A percentile compares a stretch with the other conserved stretches of the same genome.
Conservation (phyloP, 2,888 invertebrate species). For the Serrognathus titanus region DNA sequence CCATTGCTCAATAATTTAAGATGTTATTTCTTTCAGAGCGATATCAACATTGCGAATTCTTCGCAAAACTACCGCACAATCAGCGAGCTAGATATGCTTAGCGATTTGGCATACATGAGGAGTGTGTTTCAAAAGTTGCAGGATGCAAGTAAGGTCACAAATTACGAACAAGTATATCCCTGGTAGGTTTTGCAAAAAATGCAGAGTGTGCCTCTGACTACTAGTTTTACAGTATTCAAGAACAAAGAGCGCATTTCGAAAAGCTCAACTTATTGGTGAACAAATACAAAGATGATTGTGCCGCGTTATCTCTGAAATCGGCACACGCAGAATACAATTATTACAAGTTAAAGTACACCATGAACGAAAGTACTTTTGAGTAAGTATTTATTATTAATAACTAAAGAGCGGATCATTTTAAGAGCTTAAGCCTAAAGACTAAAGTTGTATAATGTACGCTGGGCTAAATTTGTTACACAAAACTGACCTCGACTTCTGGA, state of each 20-base stretch:
- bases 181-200: slow-evolving; percentile 39
- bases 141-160: slow-evolving; percentile 44
- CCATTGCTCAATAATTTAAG: too few species aligned
- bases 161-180: slow-evolving; percentile 47
- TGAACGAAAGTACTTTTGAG: slow-evolving; percentile 14
- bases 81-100: slow-evolving; percentile 38
- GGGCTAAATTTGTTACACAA: too few species aligned
- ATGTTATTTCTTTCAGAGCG: slow-evolving; percentile 4
- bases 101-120: slow-evolving; percentile 45
- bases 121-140: slow-evolving; percentile 45
- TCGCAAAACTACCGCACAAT: slow-evolving; percentile 20
- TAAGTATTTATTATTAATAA: slow-evolving; percentile 1
- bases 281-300: slow-evolving; percentile 49
- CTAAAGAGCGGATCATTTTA: too few species aligned
- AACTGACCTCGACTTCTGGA: too few species aligned
- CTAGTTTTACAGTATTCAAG: slow-evolving; percentile 47
- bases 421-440: too few species aligned
- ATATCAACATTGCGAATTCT: slow-evolving; percentile 9
- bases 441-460: too few species aligned
- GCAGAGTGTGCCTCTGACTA: neutral
- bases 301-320: slow-evolving; percentile 51
- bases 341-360: slow-evolving; percentile 10
- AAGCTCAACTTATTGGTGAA: slow-evolving; percentile 51
- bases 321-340: slow-evolving; percentile 53
- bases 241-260: slow-evolving; percentile 53